Evolutionary conservation across 2,113 vertebrate species (phyloP).

Genomic region (Neopipo cinnamomea): DNA sequence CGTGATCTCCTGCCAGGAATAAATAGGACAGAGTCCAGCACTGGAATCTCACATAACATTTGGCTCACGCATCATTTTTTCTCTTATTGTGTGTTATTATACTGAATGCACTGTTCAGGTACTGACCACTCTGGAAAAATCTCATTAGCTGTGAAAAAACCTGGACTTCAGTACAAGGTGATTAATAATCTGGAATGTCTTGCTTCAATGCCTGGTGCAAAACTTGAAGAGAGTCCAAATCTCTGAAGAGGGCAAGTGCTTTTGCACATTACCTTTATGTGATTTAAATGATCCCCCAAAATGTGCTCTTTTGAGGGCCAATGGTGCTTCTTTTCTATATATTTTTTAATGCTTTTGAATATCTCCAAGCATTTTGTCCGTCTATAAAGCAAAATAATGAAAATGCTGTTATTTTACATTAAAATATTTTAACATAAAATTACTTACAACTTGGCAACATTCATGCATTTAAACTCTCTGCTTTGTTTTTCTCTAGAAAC

Average conservation of each 20-base stretch:
- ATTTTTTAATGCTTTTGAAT: not conserved
- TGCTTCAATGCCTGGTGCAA: not conserved
- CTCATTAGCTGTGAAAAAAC: not conserved
- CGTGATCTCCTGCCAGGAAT: slow-evolving; percentile 27
- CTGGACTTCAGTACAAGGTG: not conserved
- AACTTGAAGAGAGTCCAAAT: not conserved
- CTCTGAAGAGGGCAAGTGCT: not conserved
- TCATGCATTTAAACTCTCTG: not conserved
- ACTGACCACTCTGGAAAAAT: not conserved
- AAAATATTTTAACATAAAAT: not conserved
- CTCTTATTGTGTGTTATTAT: not conserved
- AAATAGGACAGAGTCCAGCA: slow-evolving; percentile 56
- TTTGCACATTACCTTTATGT: not conserved
- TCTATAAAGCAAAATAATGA: not conserved
- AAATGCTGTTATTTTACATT: not conserved
- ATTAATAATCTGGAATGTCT: not conserved
- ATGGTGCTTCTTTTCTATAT: not conserved
- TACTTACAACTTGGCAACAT: not conserved
- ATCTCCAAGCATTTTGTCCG: not conserved
- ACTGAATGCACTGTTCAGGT: not conserved
- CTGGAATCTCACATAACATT: slow-evolving; percentile 21
- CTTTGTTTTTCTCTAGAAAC: not conserved
- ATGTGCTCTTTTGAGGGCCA: accelerated
- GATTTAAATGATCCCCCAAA: not conserved
- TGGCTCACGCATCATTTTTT: not conserved